Conservation (phyloP, 1,140 invertebrate species). For the Diuraphis noxia region DNA sequence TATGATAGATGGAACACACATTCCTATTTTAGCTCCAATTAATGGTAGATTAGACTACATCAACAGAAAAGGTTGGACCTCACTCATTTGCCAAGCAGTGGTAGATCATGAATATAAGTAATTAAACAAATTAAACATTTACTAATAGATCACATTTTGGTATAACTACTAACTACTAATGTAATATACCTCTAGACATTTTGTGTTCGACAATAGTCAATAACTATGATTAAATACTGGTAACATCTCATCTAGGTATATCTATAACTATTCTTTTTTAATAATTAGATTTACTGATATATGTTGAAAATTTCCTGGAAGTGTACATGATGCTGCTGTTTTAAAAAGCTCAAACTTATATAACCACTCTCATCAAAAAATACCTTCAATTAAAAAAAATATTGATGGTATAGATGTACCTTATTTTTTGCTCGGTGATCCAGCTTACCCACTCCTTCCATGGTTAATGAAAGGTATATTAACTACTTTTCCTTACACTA, state of each 20-base stretch:
- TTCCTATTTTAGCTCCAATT: conserved; percentile 54
- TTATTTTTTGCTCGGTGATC: conserved; percentile 5
- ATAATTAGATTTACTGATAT: background rate
- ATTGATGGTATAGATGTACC: background rate
- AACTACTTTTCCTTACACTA: background rate
- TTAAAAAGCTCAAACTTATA: background rate
- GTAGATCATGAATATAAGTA: conserved; percentile 56
- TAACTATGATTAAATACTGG: background rate
- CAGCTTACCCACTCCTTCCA: background rate
- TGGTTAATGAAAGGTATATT: background rate
- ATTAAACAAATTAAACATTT: conserved; percentile 12
- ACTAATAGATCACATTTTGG: too few relatives aligned
- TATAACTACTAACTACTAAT: background rate
- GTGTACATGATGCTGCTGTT: background rate
- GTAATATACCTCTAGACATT: background rate
- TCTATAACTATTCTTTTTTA: background rate
- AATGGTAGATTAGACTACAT: conserved; percentile 57
- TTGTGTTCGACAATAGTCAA: background rate
- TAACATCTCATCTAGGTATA: background rate
- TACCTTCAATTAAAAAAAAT: background rate
- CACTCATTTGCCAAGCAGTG: conserved; percentile 57
- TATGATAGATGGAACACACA: conserved; percentile 56
- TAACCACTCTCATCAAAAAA: background rate
- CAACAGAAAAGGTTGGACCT: conserved; percentile 57
- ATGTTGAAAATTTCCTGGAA: background rate